Base-by-base conservation (phyloP, 1,140 invertebrate genomes). In the Cephus cinctus region DNA sequence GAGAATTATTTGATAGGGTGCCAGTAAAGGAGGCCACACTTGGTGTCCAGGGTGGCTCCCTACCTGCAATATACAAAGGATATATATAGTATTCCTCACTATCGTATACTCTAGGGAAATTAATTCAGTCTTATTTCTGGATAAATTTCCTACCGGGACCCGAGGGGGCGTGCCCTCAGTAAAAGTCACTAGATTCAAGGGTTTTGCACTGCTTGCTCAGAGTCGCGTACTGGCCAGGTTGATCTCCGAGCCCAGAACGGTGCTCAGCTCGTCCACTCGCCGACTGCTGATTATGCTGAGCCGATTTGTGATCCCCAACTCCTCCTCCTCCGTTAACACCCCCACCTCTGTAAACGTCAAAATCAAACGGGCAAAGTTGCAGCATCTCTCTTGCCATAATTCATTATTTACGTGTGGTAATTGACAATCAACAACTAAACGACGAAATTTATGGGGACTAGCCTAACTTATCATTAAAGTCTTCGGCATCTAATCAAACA, bases 171-270 rank as follows among this genome's bases (percentile, higher is more conserved):
- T 75, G 73, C 65, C 75, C 88, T 92, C 89, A 94, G 88, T 94
- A 94, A 77, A 94, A 94, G 78, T 94, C 91, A 64, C 86, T 91
- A 35, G 90, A 90, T 78, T 94, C 92, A n/a, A 94, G 79, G 47
- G 92, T 94, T 78, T 94, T 94, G 84, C 92, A 94, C 77, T 93
- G 90, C 78, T 92, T 93, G 84, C 89, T 92, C 71, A 94, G 78
- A 78, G 92, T 91, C 74, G 88, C 88, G 82, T 90, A 90, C 82
- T 90, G 89, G 76, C 87, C 85, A 81, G 75, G 73, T 75, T 76
- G 68, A 69, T 77, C 71, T 70, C 73, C 75, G 71, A 68, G 71
- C 56, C 74, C 72, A 73, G 73, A 62, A 66, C 76, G 72, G 67
- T 76, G 73, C 55, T 77, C 75, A 74, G 66, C 52, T 72, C 78